Conservation (phyloP, 2,797 vertebrate species). For the Danio jaintianensis region DNA sequence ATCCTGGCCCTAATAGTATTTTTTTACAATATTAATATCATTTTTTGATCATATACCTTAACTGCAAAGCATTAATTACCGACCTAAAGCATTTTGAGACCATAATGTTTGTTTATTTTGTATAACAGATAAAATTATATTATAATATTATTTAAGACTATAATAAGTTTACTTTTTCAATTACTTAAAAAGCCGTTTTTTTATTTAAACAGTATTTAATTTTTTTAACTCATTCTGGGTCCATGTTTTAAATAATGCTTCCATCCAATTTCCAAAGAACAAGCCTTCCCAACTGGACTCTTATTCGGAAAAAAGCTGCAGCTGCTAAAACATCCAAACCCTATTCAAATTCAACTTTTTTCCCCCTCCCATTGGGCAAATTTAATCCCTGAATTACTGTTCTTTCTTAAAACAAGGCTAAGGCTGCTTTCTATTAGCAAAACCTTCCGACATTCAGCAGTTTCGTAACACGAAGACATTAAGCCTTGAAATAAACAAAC, state of each 20-base stretch:
- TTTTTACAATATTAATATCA: too few species aligned
- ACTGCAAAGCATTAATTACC: too few species aligned
- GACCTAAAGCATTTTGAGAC: too few species aligned
- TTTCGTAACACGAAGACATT: not conserved
- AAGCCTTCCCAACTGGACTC: not conserved
- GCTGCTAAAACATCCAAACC: slow-evolving; percentile 4
- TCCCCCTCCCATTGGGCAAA: not conserved
- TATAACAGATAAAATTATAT: too few species aligned
- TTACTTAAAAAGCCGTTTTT: not conserved
- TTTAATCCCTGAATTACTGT: not conserved
- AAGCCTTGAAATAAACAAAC: not conserved
- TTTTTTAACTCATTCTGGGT: too few species aligned
- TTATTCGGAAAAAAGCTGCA: not conserved
- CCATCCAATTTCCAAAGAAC: not conserved
- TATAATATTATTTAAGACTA: too few species aligned
- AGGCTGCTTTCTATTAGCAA: not conserved
- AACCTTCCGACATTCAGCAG: not conserved
- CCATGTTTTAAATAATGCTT: not conserved
- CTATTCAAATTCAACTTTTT: not conserved
- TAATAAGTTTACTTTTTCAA: too few species aligned
- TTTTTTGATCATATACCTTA: too few species aligned
- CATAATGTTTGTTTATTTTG: too few species aligned
- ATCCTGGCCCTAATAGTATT: too few species aligned
- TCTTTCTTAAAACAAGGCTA: not conserved
- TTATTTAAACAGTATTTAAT: not conserved